Conservation (phyloP, 1,140 invertebrate genomes). For the Colletes gigas region DNA sequence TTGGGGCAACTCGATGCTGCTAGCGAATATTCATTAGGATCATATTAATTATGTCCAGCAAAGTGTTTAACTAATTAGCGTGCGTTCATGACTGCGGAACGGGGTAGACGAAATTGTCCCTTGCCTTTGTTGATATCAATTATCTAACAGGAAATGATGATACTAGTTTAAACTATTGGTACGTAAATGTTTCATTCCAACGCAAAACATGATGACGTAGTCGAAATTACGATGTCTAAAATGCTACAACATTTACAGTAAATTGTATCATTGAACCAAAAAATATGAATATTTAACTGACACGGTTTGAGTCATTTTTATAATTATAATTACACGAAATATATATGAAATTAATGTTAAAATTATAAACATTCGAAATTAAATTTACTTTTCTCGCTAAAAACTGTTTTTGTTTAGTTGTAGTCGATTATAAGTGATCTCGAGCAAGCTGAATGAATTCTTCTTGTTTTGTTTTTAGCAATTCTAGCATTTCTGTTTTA, state of each 20-base stretch:
- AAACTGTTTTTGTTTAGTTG: too few relatives aligned
- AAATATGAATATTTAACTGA: too few relatives aligned
- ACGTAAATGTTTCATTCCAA: not conserved
- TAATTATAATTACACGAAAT: too few relatives aligned
- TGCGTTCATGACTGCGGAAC: conserved; percentile 2
- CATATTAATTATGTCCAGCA: conserved; percentile 44
- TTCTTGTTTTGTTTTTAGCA: too few relatives aligned
- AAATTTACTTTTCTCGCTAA: too few relatives aligned
- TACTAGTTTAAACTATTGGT: conserved; percentile 4
- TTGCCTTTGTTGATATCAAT: conserved; percentile 12
- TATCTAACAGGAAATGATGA: not conserved
- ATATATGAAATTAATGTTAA: too few relatives aligned
- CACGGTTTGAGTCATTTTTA: too few relatives aligned
- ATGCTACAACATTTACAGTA: not conserved
- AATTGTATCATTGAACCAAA: not conserved
- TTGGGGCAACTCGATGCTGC: conserved; percentile 34
- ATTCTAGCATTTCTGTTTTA: too few relatives aligned
- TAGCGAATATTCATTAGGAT: conserved; percentile 49
- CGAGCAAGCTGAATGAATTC: too few relatives aligned
- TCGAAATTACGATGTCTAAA: not conserved
- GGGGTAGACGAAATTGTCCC: not conserved
- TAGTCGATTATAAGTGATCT: too few relatives aligned
- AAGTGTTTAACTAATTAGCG: conserved; percentile 44
- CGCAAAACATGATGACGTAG: not conserved
- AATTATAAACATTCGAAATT: too few relatives aligned